Conservation (phyloP, 1,140 invertebrate species). For the Eriosoma lanigerum region DNA sequence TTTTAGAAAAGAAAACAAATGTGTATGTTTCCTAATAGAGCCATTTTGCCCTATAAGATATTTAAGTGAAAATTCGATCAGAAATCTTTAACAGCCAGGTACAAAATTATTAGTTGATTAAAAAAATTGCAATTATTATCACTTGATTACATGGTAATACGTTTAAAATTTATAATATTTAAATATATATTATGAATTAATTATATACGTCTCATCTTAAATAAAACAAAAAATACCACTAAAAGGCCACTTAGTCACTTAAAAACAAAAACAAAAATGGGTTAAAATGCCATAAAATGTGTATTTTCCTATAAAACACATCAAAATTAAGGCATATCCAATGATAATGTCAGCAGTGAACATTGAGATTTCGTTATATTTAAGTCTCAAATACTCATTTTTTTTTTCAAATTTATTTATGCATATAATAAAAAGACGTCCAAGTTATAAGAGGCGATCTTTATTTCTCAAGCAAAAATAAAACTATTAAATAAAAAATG, state of each 20-base stretch:
- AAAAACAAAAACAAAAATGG: conserved; percentile 34
- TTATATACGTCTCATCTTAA: conserved; percentile 32
- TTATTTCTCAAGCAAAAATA: conserved; percentile 18
- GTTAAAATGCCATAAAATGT: conserved; percentile 37
- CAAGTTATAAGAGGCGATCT: conserved; percentile 1
- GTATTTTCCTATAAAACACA: conserved; percentile 37
- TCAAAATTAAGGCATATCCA: conserved; percentile 10
- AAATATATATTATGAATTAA: conserved; percentile 10
- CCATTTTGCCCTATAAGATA: conserved; percentile 12
- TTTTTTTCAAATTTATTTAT: background rate
- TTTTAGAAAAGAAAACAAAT: conserved; percentile 33
- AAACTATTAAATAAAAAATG: conserved; percentile 36
- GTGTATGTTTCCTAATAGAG: conserved; percentile 8
- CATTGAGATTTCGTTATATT: conserved; percentile 36
- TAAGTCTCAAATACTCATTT: conserved; percentile 47
- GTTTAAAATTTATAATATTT: conserved; percentile 28
- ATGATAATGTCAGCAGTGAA: conserved; percentile 40
- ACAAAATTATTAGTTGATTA: conserved; percentile 49
- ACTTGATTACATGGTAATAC: conserved; percentile 48
- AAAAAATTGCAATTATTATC: conserved; percentile 48
- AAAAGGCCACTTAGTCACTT: conserved; percentile 42
- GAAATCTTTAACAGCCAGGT: conserved; percentile 46
- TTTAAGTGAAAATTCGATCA: conserved; percentile 47
- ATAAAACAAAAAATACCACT: conserved; percentile 46
- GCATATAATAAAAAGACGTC: conserved; percentile 12